phyloP scores from a whole-genome alignment of 2,888 invertebrate genomes.

The Eupithecia pulchellata region DNA sequence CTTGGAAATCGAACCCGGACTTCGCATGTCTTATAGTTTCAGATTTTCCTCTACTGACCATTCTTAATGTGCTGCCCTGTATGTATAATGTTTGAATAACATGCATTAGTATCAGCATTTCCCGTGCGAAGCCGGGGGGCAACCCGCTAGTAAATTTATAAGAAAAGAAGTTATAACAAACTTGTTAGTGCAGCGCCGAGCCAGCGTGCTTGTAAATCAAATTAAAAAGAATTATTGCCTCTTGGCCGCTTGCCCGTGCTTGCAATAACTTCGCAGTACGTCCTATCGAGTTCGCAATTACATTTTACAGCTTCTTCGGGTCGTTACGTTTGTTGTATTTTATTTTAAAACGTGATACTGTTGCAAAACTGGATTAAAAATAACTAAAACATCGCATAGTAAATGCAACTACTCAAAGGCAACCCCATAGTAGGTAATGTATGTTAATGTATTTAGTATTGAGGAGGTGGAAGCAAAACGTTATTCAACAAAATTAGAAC shows the following conservation, averaged over 20 bases:
- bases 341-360: neutral
- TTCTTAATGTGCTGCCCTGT: too few species aligned
- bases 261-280: conserved; percentile 39
- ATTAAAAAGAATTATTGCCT: conserved; percentile 41
- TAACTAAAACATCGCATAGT: neutral
- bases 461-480: neutral
- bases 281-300: conserved; percentile 36
- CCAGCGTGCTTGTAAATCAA: conserved; percentile 34
- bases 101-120: too few species aligned
- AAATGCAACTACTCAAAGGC: neutral
- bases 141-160: conserved; percentile 3
- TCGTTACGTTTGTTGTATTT: conserved; percentile 22
- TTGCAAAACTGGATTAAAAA: neutral
- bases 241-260: conserved; percentile 21
- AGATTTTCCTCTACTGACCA: too few species aligned
- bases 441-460: neutral
- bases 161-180: conserved; percentile 15
- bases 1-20: too few species aligned
- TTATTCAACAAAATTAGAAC: neutral
- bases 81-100: too few species aligned
- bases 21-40: too few species aligned
- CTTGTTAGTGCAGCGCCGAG: conserved; percentile 3
- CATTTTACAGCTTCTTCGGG: conserved; percentile 35
- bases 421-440: neutral
- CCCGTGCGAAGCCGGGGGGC: too few species aligned